Evolutionary conservation across 2,888 invertebrate genomes (phyloP), one percentile per base, ranked within the genome.

Genomic region (Cerastis rubricosa): DNA sequence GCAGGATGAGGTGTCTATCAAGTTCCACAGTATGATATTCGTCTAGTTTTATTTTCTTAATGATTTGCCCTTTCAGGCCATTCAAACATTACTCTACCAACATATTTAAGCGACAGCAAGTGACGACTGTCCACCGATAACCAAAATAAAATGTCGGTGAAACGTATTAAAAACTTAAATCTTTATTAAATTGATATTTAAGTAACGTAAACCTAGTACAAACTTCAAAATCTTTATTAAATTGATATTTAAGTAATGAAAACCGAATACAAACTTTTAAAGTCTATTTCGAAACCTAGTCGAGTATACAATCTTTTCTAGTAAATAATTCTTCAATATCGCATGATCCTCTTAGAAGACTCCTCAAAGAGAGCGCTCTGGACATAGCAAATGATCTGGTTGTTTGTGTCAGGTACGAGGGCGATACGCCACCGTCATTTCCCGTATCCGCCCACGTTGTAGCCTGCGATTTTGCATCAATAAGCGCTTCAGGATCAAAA

Each of bases 321-420:
- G 1, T 40, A 78, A 95, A 96, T 85, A 96, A 89, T 81, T 94
- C 92, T 82, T 93, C 85, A 45, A 96, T 85, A 47, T 93, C 89
- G 3, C 94, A 91, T 3, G 91, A 82, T 0, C 88, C 86, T 1
- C 92, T 82, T 4, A 95, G 47, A 43, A 95, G 76, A 71, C 89
- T 88, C 72, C 89, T 90, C 54, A 96, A 87, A 5, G 94, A 93
- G 29, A 76, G 78, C 2, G 93, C 94, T 77, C 94, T 89, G 0
- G 91, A 90, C 0, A 81, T 90, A 0, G 91, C 94, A 76, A 96
- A 95, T 0, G 91, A 88, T n/a, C 77, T 81, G 0, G 89, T 61
- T 5, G 3, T 22, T 29, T 68, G 7, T 7, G 35, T 14, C 43
- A 85, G 29, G 35, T 35, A 49, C 2, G 66, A 40, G 8, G 71